Conservation (phyloP, 2,888 invertebrate genomes). For the Bibio marci region DNA sequence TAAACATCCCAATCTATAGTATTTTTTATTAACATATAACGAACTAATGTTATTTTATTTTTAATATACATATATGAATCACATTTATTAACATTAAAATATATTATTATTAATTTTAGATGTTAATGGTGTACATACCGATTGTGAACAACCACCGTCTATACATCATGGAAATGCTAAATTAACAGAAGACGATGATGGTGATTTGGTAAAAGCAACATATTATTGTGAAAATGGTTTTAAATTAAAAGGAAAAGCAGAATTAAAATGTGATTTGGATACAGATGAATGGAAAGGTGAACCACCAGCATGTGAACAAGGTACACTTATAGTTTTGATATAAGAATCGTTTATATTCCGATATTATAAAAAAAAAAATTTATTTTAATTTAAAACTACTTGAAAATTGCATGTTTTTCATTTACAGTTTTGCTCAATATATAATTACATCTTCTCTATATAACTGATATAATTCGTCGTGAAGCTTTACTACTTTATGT, state of each 20-base stretch:
- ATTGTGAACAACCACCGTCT: constrained; percentile 23
- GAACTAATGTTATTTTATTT: too few relatives aligned
- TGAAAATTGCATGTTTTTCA: too few relatives aligned
- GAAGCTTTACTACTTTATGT: too few relatives aligned
- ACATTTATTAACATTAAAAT: too few relatives aligned
- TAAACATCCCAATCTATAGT: too few relatives aligned
- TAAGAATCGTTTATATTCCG: background rate
- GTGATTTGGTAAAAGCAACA: constrained; percentile 20
- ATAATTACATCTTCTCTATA: too few relatives aligned
- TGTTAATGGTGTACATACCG: constrained; percentile 13
- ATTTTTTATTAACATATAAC: too few relatives aligned
- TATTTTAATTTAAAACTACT: too few relatives aligned
- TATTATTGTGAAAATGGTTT: constrained; percentile 23
- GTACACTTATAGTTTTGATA: constrained; percentile 9
- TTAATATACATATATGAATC: too few relatives aligned
- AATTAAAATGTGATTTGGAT: constrained; percentile 21
- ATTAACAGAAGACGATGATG: constrained; percentile 16
- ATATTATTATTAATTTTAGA: background rate
- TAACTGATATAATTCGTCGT: too few relatives aligned
- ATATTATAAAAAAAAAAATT: too few relatives aligned
- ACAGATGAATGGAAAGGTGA: constrained; percentile 23
- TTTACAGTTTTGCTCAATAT: too few relatives aligned
- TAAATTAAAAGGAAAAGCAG: constrained; percentile 17
- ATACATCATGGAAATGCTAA: constrained; percentile 19
- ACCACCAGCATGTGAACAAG: constrained; percentile 21